A percentile compares a stretch with the other conserved stretches of the same genome.
These are phyloP conservation scores for Chesias legatella DNA, from an alignment of 2,888 invertebrate species.

Conservation along the genomic window DNA sequence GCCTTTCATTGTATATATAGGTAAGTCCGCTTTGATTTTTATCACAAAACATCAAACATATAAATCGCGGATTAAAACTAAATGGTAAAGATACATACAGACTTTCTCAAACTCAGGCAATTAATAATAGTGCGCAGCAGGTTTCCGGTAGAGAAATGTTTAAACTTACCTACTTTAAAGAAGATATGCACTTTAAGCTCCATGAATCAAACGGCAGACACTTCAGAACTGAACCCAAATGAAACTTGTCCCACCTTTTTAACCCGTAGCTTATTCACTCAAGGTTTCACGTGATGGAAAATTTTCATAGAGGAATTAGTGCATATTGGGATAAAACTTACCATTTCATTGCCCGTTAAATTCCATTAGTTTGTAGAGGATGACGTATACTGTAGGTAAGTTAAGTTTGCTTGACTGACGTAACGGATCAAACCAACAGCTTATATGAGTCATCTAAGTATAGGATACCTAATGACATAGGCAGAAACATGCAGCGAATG, in stretches of 20 bases:
- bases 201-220: constrained; percentile 15
- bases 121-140: no score
- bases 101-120: no score
- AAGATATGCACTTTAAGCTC: constrained; percentile 2
- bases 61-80: no score
- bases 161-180: no score
- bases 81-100: no score
- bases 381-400: constrained; percentile 15
- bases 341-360: constrained; percentile 33
- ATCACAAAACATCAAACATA: no score
- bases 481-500: no score
- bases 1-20: no score
- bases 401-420: constrained; percentile 15
- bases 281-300: constrained; percentile 38
- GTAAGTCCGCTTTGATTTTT: no score
- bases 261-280: constrained; percentile 35
- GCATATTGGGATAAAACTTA: constrained; percentile 37
- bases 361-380: constrained; percentile 28
- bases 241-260: constrained; percentile 26
- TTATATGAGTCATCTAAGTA: constrained; percentile 9
- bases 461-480: neutral
- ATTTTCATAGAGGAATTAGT: constrained; percentile 36
- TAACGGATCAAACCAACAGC: constrained; percentile 11
- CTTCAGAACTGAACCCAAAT: constrained; percentile 27
- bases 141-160: no score